Base-by-base conservation (phyloP, 2,888 invertebrate species). In the Sesamia inferens region DNA sequence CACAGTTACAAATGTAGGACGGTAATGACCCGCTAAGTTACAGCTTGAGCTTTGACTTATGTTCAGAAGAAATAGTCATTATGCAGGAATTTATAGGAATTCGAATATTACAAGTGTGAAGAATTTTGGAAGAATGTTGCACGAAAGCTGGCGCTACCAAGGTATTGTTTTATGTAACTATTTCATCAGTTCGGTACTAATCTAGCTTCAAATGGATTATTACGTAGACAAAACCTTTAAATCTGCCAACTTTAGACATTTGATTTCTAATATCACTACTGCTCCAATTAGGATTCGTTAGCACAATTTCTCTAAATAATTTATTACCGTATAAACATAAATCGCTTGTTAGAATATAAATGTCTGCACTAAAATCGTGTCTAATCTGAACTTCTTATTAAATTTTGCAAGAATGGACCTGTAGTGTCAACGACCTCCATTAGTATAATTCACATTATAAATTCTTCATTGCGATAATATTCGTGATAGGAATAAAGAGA, bases 21-120 rank as follows among this genome's bases (percentile, higher is more conserved):
- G 83, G 70, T 87, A 89, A 88, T 86, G 88, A 88, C 81, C 81
- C 75, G 86, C 76, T 76, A 82, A 81, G 70, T 71, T 63, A 63
- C 70, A 71, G 64, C 69, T 71, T 74, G 64, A 77, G 74, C 72
- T 82, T 84, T 74, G 78, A 74, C 76, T 74, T 70, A 68, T 75
- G 71, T 79, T 68, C 47, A 58, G 57, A 72, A 71, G 66, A 67
- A 66, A 67, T 22, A 59, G n/a, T 31, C 51, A 76, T 65, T 70
- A 84, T 63, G 81, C 65, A 76, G 77, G 77, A 63, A 81, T 84
- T 81, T 70, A 61, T 61, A 31, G 55, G 55, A 69, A 68, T 64
- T 76, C 44, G 11, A 67, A 65, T 67, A 59, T 59, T 58, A 81
- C 75, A 71, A 48, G 57, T 76, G 58, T 63, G 13, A 68, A 69